Conservation (phyloP, 1,140 invertebrate species). For the Rhopalosiphum maidis region DNA sequence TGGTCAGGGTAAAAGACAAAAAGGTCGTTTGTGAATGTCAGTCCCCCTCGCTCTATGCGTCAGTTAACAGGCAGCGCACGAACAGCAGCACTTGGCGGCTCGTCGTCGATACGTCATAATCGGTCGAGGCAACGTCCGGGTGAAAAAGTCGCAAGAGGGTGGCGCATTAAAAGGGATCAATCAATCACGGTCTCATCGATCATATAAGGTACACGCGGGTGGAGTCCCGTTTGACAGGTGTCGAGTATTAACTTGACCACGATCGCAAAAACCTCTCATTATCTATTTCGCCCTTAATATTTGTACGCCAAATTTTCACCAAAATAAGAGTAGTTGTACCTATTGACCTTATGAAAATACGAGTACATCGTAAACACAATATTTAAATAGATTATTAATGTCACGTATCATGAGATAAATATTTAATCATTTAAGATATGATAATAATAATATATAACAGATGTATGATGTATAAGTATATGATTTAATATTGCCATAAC, state of each 20-base stretch:
- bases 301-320: not conserved
- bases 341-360: not conserved
- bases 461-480: not conserved
- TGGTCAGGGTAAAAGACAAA: conserved; percentile 2
- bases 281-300: not conserved
- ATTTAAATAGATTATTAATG: not conserved
- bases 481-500: not conserved
- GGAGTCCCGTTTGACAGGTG: not conserved
- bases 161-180: conserved; percentile 28
- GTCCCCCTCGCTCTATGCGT: not conserved
- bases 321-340: not conserved
- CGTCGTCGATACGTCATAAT: conserved; percentile 47
- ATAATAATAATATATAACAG: not conserved
- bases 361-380: not conserved
- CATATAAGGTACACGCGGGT: not conserved
- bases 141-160: conserved; percentile 13
- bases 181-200: conserved; percentile 48
- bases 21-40: conserved; percentile 32
- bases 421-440: not conserved
- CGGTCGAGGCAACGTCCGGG: conserved; percentile 25
- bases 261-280: not conserved
- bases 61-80: not conserved
- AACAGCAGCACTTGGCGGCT: conserved; percentile 10
- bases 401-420: not conserved
- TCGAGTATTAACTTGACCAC: conserved; percentile 34